phyloP scores from a whole-genome alignment of 2,113 vertebrate genomes.

The Suncus etruscus region DNA sequence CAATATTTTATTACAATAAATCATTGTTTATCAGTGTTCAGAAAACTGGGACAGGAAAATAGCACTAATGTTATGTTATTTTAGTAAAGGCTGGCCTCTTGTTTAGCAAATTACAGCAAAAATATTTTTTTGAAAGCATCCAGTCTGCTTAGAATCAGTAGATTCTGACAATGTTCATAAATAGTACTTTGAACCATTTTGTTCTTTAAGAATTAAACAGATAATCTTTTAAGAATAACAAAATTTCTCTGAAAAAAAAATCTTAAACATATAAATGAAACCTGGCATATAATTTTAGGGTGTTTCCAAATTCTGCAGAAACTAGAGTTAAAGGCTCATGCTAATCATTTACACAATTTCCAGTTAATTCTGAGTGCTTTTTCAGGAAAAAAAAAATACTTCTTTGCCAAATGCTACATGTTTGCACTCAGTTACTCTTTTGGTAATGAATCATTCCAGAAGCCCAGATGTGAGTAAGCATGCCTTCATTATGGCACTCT shows the following conservation, averaged over 20 bases:
- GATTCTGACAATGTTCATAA: neutral
- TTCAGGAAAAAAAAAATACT: neutral
- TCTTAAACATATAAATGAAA: neutral
- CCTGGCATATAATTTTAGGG: neutral
- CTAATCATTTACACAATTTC: neutral
- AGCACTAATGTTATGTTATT: slow-evolving; percentile 22
- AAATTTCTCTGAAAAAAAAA: neutral
- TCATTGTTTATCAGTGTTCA: slow-evolving; percentile 41
- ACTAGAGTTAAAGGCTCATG: neutral
- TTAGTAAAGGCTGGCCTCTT: slow-evolving; percentile 6
- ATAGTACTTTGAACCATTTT: neutral
- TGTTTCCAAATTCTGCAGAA: neutral
- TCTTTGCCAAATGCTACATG: neutral
- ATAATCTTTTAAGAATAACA: neutral
- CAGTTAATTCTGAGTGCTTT: neutral
- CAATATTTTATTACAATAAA: slow-evolving; percentile 51
- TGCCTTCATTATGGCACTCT: neutral
- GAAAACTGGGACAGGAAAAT: slow-evolving; percentile 34
- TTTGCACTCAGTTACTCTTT: neutral
- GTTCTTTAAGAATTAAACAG: neutral
- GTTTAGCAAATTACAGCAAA: neutral
- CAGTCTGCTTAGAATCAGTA: neutral
- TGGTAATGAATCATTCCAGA: neutral
- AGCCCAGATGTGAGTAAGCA: neutral
- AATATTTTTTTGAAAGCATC: neutral